A percentile compares a stretch with the other conserved stretches of the same genome.
phyloP scores from a whole-genome alignment of 2,888 invertebrate genomes.

The Hyposoter dolosus region DNA sequence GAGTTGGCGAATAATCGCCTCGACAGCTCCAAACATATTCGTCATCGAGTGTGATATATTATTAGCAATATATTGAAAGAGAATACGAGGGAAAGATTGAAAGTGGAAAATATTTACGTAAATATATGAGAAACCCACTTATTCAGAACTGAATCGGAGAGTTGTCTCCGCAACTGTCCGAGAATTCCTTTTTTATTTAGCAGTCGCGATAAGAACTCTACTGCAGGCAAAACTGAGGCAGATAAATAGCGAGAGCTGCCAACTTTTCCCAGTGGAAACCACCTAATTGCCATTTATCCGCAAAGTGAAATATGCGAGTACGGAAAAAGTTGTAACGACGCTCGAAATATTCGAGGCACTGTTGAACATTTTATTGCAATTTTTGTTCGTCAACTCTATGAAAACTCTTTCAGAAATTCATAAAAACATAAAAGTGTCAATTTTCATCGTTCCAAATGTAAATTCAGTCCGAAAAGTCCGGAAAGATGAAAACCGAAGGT shows the following conservation, averaged over 20 bases:
- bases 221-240: conserved; percentile 38
- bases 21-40: conserved; percentile 40
- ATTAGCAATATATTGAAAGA: not conserved
- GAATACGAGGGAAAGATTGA: not conserved
- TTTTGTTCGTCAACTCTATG: not conserved
- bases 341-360: conserved; percentile 42
- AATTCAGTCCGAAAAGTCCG: not conserved
- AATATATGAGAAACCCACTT: not conserved
- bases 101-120: conserved; percentile 9
- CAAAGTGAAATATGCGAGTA: conserved; percentile 14
- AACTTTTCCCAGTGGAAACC: conserved; percentile 44
- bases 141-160: not conserved
- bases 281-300: conserved; percentile 40
- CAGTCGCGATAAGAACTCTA: conserved; percentile 50
- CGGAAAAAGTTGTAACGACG: conserved; percentile 22
- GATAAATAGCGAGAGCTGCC: conserved; percentile 61
- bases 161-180: not conserved
- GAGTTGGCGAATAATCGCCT: conserved; percentile 43
- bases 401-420: not conserved
- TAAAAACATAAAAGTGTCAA: not conserved
- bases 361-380: conserved; percentile 24
- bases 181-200: not conserved
- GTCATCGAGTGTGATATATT: conserved; percentile 46
- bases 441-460: not conserved
- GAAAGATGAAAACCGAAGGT: not conserved